These are phyloP conservation scores for Furcifer pardalis DNA, from an alignment of 2,797 vertebrate genomes.

Conservation along the genomic window DNA sequence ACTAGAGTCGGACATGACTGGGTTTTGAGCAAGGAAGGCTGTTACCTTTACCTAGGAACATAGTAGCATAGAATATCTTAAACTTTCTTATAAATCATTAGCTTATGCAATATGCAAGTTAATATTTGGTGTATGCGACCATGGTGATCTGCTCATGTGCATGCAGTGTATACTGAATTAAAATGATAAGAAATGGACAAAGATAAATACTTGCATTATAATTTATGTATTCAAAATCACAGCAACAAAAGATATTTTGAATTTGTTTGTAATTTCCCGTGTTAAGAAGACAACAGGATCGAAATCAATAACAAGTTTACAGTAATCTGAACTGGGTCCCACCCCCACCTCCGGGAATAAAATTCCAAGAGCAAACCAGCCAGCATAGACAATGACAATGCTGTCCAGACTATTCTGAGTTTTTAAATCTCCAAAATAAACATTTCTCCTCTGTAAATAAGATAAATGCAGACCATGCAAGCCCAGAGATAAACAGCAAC, in stretches of 20 bases:
- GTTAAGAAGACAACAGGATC: slow-evolving; percentile 7
- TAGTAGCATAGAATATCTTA: neutral
- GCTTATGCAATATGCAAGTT: neutral
- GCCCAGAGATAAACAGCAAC: neutral
- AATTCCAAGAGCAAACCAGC: too few species aligned
- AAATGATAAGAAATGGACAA: neutral
- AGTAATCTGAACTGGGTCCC: too few species aligned
- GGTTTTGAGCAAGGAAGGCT: too few species aligned
- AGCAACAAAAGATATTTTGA: accelerated
- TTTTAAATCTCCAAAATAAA: too few species aligned
- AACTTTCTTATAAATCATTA: neutral
- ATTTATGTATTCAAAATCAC: neutral
- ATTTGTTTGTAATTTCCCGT: neutral
- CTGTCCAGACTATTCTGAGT: too few species aligned
- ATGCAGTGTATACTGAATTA: neutral
- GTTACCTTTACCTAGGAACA: too few species aligned
- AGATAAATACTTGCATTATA: neutral
- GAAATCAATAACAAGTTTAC: neutral
- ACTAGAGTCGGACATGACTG: too few species aligned
- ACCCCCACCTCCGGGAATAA: too few species aligned
- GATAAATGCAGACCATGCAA: neutral
- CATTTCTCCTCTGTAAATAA: neutral
- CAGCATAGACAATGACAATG: too few species aligned
- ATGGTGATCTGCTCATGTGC: neutral
- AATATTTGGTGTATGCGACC: neutral